phyloP scores from a whole-genome alignment of 2,113 vertebrate species.

The Amphiprion ocellaris region DNA sequence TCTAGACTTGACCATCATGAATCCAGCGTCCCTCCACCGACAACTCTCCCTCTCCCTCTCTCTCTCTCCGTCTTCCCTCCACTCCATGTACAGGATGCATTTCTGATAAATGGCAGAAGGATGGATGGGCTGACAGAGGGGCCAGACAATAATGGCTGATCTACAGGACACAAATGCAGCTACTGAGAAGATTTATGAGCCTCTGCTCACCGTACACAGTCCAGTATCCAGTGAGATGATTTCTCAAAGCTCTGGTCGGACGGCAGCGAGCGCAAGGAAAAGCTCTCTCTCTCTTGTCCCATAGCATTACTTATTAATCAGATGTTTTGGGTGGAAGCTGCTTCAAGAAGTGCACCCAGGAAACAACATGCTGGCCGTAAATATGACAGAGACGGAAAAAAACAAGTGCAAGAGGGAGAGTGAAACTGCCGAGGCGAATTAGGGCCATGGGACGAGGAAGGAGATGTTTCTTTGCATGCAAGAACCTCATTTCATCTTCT shows the following conservation, averaged over 20 bases:
- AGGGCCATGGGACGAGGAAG: background rate
- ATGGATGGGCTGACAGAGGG: slow-evolving; percentile 98
- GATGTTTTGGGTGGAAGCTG: slow-evolving; percentile 93
- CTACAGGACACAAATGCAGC: slow-evolving; percentile 97
- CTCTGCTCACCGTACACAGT: slow-evolving; percentile 89
- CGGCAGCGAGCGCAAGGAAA: slow-evolving; percentile 58
- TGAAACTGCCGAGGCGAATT: slow-evolving; percentile 43
- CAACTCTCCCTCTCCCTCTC: slow-evolving; percentile 18
- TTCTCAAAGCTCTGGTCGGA: slow-evolving; percentile 82
- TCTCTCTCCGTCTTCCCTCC: slow-evolving; percentile 30
- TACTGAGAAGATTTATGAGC: slow-evolving; percentile 93
- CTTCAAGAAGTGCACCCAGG: slow-evolving; percentile 82
- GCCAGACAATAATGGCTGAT: slow-evolving; percentile 98
- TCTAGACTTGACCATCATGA: slow-evolving; percentile 44
- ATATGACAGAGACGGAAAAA: slow-evolving; percentile 42
- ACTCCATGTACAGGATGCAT: slow-evolving; percentile 86
- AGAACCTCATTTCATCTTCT: no score
- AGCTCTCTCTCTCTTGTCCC: slow-evolving; percentile 65
- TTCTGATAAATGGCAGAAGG: slow-evolving; percentile 96
- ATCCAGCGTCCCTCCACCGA: slow-evolving; percentile 16
- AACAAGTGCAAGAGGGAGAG: slow-evolving; percentile 44
- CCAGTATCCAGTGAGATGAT: slow-evolving; percentile 95
- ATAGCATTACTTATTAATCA: slow-evolving; percentile 96
- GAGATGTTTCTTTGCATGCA: slow-evolving; percentile 79
- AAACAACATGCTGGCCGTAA: slow-evolving; percentile 52